Evolutionary conservation across 1,140 invertebrate species (phyloP), one percentile per base, ranked within the genome.

Genomic region (Rhynchophorus ferrugineus): DNA sequence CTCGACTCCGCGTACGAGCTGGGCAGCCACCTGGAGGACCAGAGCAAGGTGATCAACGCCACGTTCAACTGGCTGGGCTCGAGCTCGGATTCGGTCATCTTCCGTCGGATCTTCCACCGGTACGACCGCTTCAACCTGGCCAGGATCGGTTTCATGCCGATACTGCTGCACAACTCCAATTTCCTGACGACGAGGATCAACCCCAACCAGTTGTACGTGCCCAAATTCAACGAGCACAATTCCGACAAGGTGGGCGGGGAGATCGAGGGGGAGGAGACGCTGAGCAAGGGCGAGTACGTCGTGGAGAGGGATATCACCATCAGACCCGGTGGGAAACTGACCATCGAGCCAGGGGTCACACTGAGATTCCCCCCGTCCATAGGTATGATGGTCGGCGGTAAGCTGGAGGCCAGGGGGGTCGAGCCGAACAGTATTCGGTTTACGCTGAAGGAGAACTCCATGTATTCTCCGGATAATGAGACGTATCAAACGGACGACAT

Each of bases 321-420:
- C 3, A 72, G 89, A 43, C 90, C 91, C 1, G 87, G 86, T 17
- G 91, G 91, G 8, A 89, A 86, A 65, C 72, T 98, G 7, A 86
- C 85, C 0, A 73, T 97, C 9, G 80, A 90, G 33, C 83, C 90
- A 1, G 93, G 91, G 0, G 91, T 95, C 0, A 88, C 82, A 0
- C 72, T 99, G 2, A 80, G 81, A 56, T 92, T 92, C 72, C 85
- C 89, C 39, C 85, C 93, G 37, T 85, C 89, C 22, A 84, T 98
- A 35, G 96, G 96, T 11, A 93, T 99, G 77, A 94, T 99, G 84
- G 84, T 98, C 2, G 91, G 91, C 29, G 94, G 94, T 3, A 83
- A 85, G 65, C 68, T 98, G 22, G 87, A 93, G 60, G 89, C 89
- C 1, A 75, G 82, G 59, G 89, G 89, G 1, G 79, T 79, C 46